A percentile compares a stretch with the other conserved stretches of the same genome.
Conservation (phyloP, 2,797 vertebrate genomes). For the Artibeus jamaicensis region DNA sequence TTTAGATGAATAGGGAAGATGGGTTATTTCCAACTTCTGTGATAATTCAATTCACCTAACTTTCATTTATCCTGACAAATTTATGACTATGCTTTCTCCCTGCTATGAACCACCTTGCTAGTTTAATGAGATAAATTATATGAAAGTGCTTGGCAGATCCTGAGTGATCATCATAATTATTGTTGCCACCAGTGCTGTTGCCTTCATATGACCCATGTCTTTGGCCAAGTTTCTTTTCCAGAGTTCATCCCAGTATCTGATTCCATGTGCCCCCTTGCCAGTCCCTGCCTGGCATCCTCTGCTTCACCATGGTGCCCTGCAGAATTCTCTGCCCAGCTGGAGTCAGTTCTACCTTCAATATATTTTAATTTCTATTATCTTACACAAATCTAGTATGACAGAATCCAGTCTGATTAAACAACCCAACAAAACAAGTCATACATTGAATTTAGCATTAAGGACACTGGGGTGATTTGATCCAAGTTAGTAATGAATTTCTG, state of each 20-base stretch:
- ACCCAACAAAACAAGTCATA: background rate
- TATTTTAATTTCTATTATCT: background rate
- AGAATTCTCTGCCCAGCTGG: background rate
- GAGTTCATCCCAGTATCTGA: background rate
- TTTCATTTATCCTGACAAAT: background rate
- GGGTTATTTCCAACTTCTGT: background rate
- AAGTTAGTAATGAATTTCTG: conserved; percentile 25
- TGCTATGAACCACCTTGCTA: background rate
- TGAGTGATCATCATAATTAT: background rate
- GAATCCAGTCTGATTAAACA: background rate
- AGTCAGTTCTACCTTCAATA: background rate
- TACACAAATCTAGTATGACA: background rate
- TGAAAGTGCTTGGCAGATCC: background rate
- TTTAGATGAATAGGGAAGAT: background rate
- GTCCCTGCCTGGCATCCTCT: background rate
- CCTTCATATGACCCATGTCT: background rate
- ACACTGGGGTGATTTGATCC: background rate
- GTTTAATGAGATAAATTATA: background rate
- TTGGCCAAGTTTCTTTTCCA: background rate
- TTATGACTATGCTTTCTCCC: background rate
- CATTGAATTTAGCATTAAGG: background rate
- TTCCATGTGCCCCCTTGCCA: rapidly evolving
- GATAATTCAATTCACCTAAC: background rate
- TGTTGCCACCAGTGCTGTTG: background rate
- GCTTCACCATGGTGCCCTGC: background rate